Percentiles rank a stretch among this genome's conserved stretches.
Evolutionary conservation across 2,113 vertebrate species (phyloP).

Genomic region (Ploceus nigricollis): DNA sequence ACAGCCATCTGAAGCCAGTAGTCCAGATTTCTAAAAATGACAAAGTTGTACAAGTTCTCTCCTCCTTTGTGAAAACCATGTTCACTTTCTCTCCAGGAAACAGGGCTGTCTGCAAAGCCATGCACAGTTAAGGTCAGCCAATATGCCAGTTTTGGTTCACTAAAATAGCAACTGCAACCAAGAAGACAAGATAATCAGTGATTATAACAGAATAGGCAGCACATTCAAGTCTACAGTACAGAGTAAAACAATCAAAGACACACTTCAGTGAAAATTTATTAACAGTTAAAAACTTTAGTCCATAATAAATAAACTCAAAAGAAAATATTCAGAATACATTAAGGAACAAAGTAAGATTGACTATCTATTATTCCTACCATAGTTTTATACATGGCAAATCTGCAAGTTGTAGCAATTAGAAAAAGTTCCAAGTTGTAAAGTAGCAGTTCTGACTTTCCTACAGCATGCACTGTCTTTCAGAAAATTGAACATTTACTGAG

Average conservation of each 20-base stretch:
- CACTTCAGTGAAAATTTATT: not conserved
- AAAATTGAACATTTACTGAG: not conserved
- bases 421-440: not conserved
- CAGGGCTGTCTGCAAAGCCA: conserved; percentile 88
- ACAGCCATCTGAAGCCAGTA: conserved; percentile 89
- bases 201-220: not conserved
- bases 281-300: not conserved
- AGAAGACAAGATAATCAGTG: not conserved
- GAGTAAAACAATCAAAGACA: not conserved
- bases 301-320: not conserved
- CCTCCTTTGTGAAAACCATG: conserved; percentile 86
- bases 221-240: not conserved
- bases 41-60: conserved; percentile 87
- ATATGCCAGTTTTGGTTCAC: conserved; percentile 67
- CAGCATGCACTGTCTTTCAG: not conserved
- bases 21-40: conserved; percentile 83
- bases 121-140: conserved; percentile 88
- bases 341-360: not conserved
- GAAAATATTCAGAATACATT: not conserved
- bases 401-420: not conserved
- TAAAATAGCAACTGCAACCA: conserved; percentile 79
- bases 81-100: conserved; percentile 83
- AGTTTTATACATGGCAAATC: not conserved
- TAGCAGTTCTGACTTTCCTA: not conserved
- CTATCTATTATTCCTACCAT: not conserved